phyloP scores from a whole-genome alignment of 1,140 invertebrate species.

The Drosophila saltans region DNA sequence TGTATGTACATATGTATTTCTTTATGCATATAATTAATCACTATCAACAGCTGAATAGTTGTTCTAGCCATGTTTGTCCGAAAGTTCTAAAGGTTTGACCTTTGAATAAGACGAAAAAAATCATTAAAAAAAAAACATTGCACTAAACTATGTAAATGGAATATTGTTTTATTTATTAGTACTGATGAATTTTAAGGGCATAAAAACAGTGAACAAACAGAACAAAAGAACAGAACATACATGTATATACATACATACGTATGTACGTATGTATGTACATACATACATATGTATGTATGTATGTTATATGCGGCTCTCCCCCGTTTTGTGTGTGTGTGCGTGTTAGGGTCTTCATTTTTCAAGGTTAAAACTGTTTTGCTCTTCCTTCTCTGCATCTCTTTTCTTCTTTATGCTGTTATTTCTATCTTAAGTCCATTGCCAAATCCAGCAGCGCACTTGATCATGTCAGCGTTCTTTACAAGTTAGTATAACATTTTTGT shows the following conservation, averaged over 20 bases:
- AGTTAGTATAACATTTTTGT: background rate
- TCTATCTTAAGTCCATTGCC: slow-evolving; percentile 2
- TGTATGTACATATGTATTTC: too few relatives aligned
- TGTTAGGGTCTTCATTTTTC: slow-evolving; percentile 45
- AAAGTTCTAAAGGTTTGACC: too few relatives aligned
- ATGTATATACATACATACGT: too few relatives aligned
- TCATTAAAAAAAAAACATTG: too few relatives aligned
- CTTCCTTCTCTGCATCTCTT: slow-evolving; percentile 1
- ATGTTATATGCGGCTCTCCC: background rate
- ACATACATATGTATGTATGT: slow-evolving; percentile 12
- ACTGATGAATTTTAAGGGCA: background rate
- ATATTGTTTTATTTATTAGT: too few relatives aligned
- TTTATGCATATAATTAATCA: too few relatives aligned
- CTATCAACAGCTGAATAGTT: too few relatives aligned
- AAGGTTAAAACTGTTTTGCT: slow-evolving; percentile 46
- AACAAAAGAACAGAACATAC: too few relatives aligned
- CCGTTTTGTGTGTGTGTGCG: slow-evolving; percentile 17
- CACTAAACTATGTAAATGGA: too few relatives aligned
- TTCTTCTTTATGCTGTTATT: background rate
- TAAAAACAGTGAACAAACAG: background rate
- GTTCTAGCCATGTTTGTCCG: too few relatives aligned
- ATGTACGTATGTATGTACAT: background rate
- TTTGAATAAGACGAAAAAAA: too few relatives aligned
- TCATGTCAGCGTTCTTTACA: slow-evolving; percentile 12
- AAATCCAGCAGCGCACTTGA: slow-evolving; percentile 36